phyloP scores from a whole-genome alignment of 2,888 invertebrate species.

The Philaethria dido region DNA sequence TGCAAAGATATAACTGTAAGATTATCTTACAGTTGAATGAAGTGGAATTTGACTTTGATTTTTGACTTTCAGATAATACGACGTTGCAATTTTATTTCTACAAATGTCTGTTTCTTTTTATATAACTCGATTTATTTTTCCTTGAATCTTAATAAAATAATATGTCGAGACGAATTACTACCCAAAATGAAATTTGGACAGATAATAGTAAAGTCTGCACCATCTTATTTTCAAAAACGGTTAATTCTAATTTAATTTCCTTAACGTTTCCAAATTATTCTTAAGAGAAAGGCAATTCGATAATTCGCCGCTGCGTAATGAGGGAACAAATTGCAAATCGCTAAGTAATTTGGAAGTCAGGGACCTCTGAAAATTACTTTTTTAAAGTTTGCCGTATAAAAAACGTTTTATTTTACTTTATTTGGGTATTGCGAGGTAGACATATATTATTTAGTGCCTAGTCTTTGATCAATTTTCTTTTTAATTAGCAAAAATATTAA shows the following conservation, averaged over 20 bases:
- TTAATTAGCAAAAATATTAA: no score
- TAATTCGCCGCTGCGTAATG: conserved; percentile 11
- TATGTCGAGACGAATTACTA: neutral
- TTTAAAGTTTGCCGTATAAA: neutral
- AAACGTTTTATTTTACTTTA: neutral
- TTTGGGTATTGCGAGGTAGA: neutral
- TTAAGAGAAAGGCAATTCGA: conserved; percentile 8
- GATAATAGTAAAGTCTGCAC: neutral
- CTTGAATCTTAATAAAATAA: no score
- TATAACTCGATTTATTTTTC: no score
- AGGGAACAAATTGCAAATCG: conserved; percentile 14
- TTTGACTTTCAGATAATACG: no score
- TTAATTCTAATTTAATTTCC: conserved; percentile 14
- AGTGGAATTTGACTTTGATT: no score
- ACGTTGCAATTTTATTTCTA: no score
- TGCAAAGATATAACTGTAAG: no score
- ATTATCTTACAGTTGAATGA: no score
- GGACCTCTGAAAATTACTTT: neutral
- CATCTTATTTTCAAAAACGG: neutral
- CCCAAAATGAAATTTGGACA: neutral
- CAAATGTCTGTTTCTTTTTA: no score
- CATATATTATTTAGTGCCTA: neutral
- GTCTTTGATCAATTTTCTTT: no score
- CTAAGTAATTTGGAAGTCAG: neutral
- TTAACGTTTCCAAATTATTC: conserved; percentile 6